phyloP scores from a whole-genome alignment of 2,888 invertebrate species.

The Xanthia icteritia region DNA sequence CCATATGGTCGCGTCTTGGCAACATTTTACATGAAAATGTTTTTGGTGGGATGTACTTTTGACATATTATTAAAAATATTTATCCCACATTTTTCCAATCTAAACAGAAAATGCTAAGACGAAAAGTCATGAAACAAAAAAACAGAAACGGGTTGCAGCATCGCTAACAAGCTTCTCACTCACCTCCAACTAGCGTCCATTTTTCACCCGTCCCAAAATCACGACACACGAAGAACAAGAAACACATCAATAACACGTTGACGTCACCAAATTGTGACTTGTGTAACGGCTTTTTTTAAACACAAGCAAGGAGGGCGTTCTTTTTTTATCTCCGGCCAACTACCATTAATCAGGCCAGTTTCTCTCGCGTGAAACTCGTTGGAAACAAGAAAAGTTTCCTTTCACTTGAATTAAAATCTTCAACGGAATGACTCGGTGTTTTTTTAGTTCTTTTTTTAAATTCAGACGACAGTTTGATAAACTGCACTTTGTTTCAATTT shows the following conservation, averaged over 20 bases:
- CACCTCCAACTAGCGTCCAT: slow-evolving; percentile 18
- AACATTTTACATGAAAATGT: too few species aligned
- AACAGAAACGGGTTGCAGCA: slow-evolving; percentile 22
- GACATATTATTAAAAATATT: too few species aligned
- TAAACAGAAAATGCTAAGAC: too few species aligned
- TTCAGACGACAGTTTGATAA: slow-evolving; percentile 73
- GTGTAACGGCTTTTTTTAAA: slow-evolving; percentile 63
- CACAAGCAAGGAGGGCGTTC: slow-evolving; percentile 53
- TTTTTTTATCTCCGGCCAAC: slow-evolving; percentile 65
- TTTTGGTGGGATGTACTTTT: not conserved
- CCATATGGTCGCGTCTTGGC: too few species aligned
- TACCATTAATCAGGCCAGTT: slow-evolving; percentile 78
- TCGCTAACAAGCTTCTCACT: slow-evolving; percentile 41
- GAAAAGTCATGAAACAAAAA: not conserved
- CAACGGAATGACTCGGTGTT: slow-evolving; percentile 72
- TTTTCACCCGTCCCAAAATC: slow-evolving; percentile 49
- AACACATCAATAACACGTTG: slow-evolving; percentile 59
- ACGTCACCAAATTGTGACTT: slow-evolving; percentile 62
- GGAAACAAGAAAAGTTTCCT: slow-evolving; percentile 83
- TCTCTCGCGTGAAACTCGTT: slow-evolving; percentile 71
- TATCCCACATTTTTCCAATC: too few species aligned
- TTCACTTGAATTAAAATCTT: slow-evolving; percentile 84
- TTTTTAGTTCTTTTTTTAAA: slow-evolving; percentile 64
- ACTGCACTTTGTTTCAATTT: slow-evolving; percentile 73
- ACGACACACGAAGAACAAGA: slow-evolving; percentile 51